phyloP scores from a whole-genome alignment of 2,113 vertebrate species.

The Halcyon malimbica region DNA sequence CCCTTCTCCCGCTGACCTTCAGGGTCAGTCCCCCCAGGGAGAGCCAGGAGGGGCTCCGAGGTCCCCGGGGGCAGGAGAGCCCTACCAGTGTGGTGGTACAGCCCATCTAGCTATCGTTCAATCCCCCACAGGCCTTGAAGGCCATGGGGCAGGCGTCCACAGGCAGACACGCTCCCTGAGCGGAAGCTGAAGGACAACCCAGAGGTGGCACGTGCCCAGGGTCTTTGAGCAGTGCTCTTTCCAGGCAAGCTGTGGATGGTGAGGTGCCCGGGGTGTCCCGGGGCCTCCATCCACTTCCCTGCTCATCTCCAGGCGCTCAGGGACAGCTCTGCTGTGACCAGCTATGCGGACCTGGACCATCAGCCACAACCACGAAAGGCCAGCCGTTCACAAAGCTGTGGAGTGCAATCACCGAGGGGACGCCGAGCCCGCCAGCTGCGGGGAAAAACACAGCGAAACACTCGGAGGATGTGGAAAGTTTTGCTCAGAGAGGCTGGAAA shows the following conservation, averaged over 20 bases:
- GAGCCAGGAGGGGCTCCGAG: not conserved
- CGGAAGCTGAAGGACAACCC: not conserved
- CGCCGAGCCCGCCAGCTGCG: not conserved
- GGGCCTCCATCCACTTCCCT: not conserved
- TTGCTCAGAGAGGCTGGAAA: not conserved
- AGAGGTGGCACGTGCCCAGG: not conserved
- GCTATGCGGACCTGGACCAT: not conserved
- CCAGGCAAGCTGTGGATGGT: not conserved
- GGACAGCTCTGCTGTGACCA: not conserved
- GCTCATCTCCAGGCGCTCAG: not conserved
- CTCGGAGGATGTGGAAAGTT: not conserved
- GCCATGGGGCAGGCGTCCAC: not conserved
- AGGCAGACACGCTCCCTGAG: not conserved
- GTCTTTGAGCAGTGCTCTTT: accelerated
- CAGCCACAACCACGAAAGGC: not conserved
- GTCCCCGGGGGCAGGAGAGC: not conserved
- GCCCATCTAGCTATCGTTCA: not conserved
- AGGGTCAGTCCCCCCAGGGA: not conserved
- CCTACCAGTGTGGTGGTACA: accelerated
- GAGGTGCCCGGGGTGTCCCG: not conserved
- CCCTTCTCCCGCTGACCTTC: not conserved
- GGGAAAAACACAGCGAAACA: not conserved
- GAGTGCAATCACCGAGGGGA: not conserved
- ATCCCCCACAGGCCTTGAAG: accelerated
- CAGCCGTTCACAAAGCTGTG: not conserved